These are phyloP conservation scores for Scalopus aquaticus DNA, from an alignment of 2,113 vertebrate species.

Conservation along the genomic window DNA sequence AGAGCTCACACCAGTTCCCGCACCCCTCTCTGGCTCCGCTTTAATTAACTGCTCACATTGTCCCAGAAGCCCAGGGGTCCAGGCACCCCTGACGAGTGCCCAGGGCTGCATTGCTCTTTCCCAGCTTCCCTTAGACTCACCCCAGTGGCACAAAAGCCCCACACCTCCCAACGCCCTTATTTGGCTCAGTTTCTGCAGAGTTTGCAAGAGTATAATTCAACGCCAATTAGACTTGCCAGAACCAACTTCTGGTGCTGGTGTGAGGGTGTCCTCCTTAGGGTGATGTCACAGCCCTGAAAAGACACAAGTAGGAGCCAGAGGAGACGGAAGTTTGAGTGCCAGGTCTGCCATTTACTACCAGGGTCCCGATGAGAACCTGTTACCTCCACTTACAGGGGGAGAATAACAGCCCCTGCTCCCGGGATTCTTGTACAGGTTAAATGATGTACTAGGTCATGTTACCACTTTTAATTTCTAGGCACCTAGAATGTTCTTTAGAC, in stretches of 20 bases:
- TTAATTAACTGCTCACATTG: not conserved
- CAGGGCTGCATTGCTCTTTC: not conserved
- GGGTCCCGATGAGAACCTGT: not conserved
- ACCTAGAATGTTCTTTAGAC: not conserved
- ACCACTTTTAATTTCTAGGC: too few species aligned
- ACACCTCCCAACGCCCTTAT: not conserved
- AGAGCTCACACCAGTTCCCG: not conserved
- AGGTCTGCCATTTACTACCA: not conserved
- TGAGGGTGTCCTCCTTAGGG: too few species aligned
- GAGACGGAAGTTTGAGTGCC: not conserved
- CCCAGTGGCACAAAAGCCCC: not conserved
- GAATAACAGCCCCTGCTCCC: not conserved
- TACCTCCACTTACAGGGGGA: too few species aligned
- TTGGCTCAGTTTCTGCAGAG: too few species aligned
- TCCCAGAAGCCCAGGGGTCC: not conserved
- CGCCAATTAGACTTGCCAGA: not conserved
- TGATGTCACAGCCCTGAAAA: not conserved
- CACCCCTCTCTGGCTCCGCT: not conserved
- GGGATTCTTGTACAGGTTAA: not conserved
- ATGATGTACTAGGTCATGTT: too few species aligned
- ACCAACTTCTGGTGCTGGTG: too few species aligned
- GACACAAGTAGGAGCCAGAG: not conserved
- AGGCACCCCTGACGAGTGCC: fast-evolving
- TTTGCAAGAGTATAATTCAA: fast-evolving
- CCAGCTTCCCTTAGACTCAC: fast-evolving